Conservation (phyloP, 2,113 vertebrate species). For the Neoarius graeffei region DNA sequence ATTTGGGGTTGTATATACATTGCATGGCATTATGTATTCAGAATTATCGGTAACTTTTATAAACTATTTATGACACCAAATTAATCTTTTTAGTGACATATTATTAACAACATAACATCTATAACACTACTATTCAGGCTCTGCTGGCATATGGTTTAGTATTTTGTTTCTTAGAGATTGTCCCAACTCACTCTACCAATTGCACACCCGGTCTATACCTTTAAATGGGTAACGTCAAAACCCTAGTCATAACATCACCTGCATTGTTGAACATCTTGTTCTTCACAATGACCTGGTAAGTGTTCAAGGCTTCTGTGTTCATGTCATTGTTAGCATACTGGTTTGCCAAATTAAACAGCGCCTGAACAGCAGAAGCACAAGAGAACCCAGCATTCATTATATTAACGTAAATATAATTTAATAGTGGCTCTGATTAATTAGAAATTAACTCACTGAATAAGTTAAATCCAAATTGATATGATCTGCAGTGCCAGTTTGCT, state of each 20-base stretch:
- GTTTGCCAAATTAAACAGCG: conserved; percentile 92
- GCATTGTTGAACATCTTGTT: conserved; percentile 95
- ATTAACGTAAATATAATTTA: not conserved
- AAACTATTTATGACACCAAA: not conserved
- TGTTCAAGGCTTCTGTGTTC: conserved; percentile 93
- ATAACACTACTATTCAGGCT: not conserved
- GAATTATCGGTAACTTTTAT: not conserved
- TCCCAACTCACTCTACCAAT: not conserved
- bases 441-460: conserved; percentile 84
- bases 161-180: not conserved
- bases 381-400: not conserved
- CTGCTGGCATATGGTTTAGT: not conserved
- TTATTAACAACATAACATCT: not conserved
- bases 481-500: conserved; percentile 80
- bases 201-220: too few species aligned
- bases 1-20: not conserved
- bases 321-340: conserved; percentile 95
- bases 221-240: not conserved
- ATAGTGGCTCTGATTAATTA: not conserved
- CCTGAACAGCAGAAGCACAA: conserved; percentile 70
- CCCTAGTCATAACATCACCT: conserved; percentile 73
- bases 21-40: not conserved
- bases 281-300: conserved; percentile 94
- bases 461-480: conserved; percentile 91
- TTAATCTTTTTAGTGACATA: not conserved